phyloP scores from a whole-genome alignment of 2,113 vertebrate genomes.

The Cranoglanis bouderius region DNA sequence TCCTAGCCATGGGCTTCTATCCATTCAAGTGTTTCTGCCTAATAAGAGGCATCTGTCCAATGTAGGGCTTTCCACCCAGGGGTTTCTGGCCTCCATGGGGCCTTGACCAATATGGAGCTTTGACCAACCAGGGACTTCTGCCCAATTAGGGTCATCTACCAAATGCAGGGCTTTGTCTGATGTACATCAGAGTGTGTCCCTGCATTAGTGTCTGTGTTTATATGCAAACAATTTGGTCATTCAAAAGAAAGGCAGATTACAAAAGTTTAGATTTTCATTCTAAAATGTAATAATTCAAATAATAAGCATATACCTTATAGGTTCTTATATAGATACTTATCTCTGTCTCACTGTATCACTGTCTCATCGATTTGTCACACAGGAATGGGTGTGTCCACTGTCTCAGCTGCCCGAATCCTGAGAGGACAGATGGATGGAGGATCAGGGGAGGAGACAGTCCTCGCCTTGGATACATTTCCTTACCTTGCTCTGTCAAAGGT shows the following conservation, averaged over 20 bases:
- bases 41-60: not conserved
- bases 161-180: not conserved
- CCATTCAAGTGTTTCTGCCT: not conserved
- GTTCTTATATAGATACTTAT: not conserved
- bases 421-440: slow-evolving; percentile 75
- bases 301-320: not conserved
- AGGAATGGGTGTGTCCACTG: slow-evolving; percentile 81
- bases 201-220: not conserved
- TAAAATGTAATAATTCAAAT: not conserved
- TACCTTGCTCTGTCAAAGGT: slow-evolving; percentile 81
- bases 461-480: slow-evolving; percentile 78
- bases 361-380: not conserved
- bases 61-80: not conserved
- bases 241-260: not conserved
- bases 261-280: not conserved
- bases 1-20: not conserved
- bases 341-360: too few species aligned
- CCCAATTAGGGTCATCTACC: not conserved
- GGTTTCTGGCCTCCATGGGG: not conserved
- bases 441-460: slow-evolving; percentile 73
- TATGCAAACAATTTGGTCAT: not conserved
- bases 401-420: slow-evolving; percentile 77
- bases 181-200: not conserved
- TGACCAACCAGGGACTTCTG: not conserved
- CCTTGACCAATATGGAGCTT: not conserved